A percentile compares a stretch with the other conserved stretches of the same genome.
Evolutionary conservation across 2,888 invertebrate genomes (phyloP).

Genomic region (Agonopterix heracliana): DNA sequence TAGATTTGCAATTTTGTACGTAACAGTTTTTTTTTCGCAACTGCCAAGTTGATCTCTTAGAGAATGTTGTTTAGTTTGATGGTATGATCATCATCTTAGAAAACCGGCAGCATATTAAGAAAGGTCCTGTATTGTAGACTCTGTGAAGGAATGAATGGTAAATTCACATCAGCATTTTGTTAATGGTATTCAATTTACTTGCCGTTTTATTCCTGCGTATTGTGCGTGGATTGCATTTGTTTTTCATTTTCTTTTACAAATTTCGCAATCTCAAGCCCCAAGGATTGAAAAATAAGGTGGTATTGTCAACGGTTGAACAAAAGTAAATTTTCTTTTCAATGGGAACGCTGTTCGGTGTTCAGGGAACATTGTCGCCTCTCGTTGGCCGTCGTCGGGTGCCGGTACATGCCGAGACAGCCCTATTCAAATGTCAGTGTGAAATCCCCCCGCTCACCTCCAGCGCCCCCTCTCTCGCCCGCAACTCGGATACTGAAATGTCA

Average conservation of each 20-base stretch:
- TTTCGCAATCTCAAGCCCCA: conserved; percentile 17
- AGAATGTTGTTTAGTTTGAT: too few species aligned
- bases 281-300: conserved; percentile 50
- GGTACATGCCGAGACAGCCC: conserved; percentile 71
- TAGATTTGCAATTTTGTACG: too few species aligned
- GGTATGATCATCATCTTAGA: too few species aligned
- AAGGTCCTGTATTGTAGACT: too few species aligned
- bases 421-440: conserved; percentile 73
- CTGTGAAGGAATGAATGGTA: too few species aligned
- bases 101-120: too few species aligned
- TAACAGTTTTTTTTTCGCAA: too few species aligned
- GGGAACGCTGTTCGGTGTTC: conserved; percentile 61
- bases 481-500: conserved; percentile 67
- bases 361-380: conserved; percentile 71
- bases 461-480: conserved; percentile 32
- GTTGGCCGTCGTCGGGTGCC: conserved; percentile 67
- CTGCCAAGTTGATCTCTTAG: too few species aligned
- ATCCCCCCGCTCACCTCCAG: conserved; percentile 34
- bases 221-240: not conserved
- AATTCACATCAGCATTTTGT: too few species aligned
- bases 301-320: conserved; percentile 53
- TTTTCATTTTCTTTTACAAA: not conserved
- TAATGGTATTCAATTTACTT: too few species aligned
- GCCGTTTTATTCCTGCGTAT: not conserved
- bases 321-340: conserved; percentile 70